phyloP scores from a whole-genome alignment of 2,888 invertebrate genomes.

The Tenthredo livida region DNA sequence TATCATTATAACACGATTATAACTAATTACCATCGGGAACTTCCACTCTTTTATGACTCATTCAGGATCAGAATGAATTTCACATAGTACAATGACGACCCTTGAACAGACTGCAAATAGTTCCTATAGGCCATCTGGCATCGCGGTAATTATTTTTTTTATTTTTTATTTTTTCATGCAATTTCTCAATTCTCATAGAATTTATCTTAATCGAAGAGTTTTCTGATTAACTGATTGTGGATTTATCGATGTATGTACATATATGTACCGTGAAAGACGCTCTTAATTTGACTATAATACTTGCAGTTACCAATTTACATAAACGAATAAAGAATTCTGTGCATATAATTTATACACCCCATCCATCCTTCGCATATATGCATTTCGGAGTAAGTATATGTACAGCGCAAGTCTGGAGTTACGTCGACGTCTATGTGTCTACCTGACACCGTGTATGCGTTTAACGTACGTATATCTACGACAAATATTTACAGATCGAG shows the following conservation, averaged over 20 bases:
- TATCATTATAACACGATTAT: neutral
- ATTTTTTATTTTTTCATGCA: no score
- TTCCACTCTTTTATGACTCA: neutral
- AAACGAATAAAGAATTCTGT: conserved; percentile 11
- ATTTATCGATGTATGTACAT: no score
- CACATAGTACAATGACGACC: neutral
- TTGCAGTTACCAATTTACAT: neutral
- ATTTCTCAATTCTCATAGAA: no score
- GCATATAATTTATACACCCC: neutral
- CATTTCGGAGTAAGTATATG: neutral
- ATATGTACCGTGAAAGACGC: neutral
- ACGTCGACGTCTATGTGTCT: neutral
- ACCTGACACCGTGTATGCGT: neutral
- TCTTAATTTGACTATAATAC: neutral
- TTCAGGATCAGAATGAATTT: neutral
- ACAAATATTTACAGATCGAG: neutral
- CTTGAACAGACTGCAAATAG: neutral
- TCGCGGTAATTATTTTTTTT: neutral
- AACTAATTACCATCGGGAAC: neutral
- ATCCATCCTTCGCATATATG: neutral
- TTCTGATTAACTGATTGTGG: no score
- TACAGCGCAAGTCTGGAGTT: neutral
- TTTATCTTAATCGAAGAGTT: neutral
- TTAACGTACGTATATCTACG: neutral
- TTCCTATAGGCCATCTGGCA: neutral